Evolutionary conservation across 2,797 vertebrate genomes (phyloP), one percentile per base, ranked within the genome.

Genomic region (Crossoptilon crossoptilon): DNA sequence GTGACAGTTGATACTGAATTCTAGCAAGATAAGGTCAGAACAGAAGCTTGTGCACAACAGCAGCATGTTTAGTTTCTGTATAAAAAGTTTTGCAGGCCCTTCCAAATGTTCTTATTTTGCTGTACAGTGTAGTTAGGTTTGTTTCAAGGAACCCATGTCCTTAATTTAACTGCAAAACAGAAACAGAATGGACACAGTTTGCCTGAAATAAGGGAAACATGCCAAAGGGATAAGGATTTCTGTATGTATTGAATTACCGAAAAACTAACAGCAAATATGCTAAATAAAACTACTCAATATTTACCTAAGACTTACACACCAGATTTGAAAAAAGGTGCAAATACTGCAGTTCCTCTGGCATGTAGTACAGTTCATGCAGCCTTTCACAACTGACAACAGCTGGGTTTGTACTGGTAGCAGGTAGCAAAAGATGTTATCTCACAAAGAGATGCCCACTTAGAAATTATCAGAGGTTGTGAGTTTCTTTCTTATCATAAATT

Each of bases 401-500:
- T 0, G 0, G 21, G 22, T 72, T 75, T 87, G 15, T n/a, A 35
- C 9, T 22, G 33, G 33, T 37, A 21, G 51, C 53, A 91, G 73
- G 51, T 48, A 64, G 60, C 7, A 74, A 82, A 94, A 92, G 35
- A 59, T 90, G 14, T 17, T 48, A 43, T 41, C 39, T 22, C 37
- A 43, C 39, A 64, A 43, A 43, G 41, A 64, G 62, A 43, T 43
- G 39, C 33, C 63, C 31, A 21, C 37, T 55, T 64, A 84, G 29
- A 79, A 58, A 73, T 31, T 33, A 84, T 23, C 62, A 58, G 48
- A 70, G 69, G 41, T 35, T 11, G 12, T 18, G 9, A 83, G 37
- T 6, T 66, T 41, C 63, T 64, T 85, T 60, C 64, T 75, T 74
- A 81, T 48, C 71, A 68, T 16, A 56, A 94, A 88, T 78, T 67